Evolutionary conservation across 2,113 vertebrate genomes (phyloP), one percentile per base, ranked within the genome.

Genomic region (Campylorhamphus procurvoides): DNA sequence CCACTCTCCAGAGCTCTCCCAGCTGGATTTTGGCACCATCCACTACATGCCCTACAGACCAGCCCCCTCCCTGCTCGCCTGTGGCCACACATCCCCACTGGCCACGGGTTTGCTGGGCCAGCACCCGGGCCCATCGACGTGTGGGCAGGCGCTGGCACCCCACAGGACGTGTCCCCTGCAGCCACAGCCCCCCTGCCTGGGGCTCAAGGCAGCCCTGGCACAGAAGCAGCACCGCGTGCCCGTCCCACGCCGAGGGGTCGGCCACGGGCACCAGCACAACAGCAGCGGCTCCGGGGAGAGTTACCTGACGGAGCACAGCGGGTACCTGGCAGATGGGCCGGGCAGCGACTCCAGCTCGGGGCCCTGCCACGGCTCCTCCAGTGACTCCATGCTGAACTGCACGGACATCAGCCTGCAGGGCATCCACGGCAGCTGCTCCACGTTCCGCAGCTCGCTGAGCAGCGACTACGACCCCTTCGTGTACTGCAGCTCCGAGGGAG

Each of bases 331-430:
- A 0, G 99, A 99, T 0, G 99, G 99, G 87, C 99, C 99, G 0
- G 99, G 98, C 31, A 99, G 99, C 1, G 99, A 99, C 97, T 99
- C 99, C 93, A 99, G 99, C 96, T 99, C 99, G 0, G 99, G 99
- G 44, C 99, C 99, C 28, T 99, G 99, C 92, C 99, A 99, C 0
- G 99, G 99, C 63, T 99, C 99, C 50, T 99, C 99, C 87, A 99
- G 99, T 52, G 99, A 99, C 97, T 99, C 99, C 2, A 98, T 99
- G 85, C 96, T 99, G 84, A 99, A 99, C 96, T 99, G 99, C 96
- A 99, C 99, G 0, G 99, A 99, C 0, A 27, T 99, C 90, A 99
- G 99, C 81, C 98, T 99, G 78, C 99, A 99, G 94, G 99, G 99
- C 40, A 98, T 99, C 87, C 99, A 99, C 0, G 99, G 99, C 95